phyloP scores from a whole-genome alignment of 1,140 invertebrate genomes.

The Leptopilina clavipes region DNA sequence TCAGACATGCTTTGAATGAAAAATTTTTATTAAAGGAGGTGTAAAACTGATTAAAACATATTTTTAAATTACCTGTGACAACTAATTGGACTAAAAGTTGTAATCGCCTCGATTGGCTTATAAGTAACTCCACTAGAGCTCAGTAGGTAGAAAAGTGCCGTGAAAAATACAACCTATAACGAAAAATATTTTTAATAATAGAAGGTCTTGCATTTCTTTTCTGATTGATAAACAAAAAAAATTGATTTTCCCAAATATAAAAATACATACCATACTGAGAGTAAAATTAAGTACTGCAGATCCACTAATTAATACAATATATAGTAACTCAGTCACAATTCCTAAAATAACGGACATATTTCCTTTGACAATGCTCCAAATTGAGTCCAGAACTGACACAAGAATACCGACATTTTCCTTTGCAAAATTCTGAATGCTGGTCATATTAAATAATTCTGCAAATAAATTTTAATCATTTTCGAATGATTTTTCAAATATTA shows the following conservation, averaged over 20 bases:
- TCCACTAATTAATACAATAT: constrained; percentile 92
- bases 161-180: constrained; percentile 94
- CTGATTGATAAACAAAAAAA: neutral
- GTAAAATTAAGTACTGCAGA: constrained; percentile 95
- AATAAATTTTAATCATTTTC: constrained; percentile 37
- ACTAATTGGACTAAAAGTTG: constrained; percentile 81
- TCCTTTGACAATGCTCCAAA: constrained; percentile 94
- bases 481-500: too few relatives aligned
- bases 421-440: constrained; percentile 86
- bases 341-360: constrained; percentile 94
- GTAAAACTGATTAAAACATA: constrained; percentile 7
- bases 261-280: constrained; percentile 86
- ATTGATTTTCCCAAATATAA: neutral
- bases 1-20: constrained; percentile 23
- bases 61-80: constrained; percentile 69
- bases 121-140: constrained; percentile 91
- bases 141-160: constrained; percentile 95
- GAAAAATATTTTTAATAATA: constrained; percentile 46
- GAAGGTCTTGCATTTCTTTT: too few relatives aligned
- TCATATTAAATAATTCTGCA: constrained; percentile 83
- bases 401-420: constrained; percentile 95
- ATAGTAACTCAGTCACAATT: constrained; percentile 89
- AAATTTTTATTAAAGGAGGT: constrained; percentile 10
- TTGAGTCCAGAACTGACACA: constrained; percentile 90
- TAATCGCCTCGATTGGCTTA: constrained; percentile 92